A percentile compares a stretch with the other conserved stretches of the same genome.
These are phyloP conservation scores for Rosalia funebris DNA, from an alignment of 2,888 invertebrate genomes.

Conservation along the genomic window DNA sequence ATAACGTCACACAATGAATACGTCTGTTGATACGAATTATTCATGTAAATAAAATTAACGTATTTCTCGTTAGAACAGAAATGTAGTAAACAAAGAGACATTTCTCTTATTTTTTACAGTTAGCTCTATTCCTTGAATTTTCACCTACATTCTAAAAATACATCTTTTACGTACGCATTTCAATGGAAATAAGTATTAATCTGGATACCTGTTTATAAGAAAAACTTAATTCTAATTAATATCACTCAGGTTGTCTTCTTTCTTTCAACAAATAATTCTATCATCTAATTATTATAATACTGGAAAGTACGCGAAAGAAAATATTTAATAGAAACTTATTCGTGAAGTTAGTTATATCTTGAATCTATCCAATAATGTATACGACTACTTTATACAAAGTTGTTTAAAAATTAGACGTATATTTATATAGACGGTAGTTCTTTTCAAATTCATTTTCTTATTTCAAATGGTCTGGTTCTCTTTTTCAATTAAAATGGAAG, in stretches of 20 bases:
- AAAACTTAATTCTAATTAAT: constrained; percentile 1
- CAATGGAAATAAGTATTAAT: background rate
- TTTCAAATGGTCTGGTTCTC: too few species aligned
- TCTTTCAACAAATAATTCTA: background rate
- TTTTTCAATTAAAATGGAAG: too few species aligned
- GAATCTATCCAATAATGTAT: too few species aligned
- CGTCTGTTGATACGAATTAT: background rate
- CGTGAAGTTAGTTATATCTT: too few species aligned
- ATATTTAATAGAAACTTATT: too few species aligned
- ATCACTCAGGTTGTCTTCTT: background rate
- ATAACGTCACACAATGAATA: background rate
- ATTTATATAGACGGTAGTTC: too few species aligned
- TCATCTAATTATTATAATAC: too few species aligned
- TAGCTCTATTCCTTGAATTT: background rate
- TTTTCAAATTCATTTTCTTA: too few species aligned
- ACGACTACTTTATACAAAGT: too few species aligned
- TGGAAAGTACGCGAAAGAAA: too few species aligned
- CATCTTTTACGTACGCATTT: background rate
- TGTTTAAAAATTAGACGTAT: too few species aligned
- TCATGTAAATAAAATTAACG: background rate
- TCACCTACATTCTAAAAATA: background rate
- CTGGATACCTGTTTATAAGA: background rate
- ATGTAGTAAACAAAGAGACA: background rate
- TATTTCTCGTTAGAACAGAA: background rate
- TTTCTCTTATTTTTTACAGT: background rate